Percentiles rank a stretch among this genome's conserved stretches.
phyloP scores from a whole-genome alignment of 2,797 vertebrate species.

The Melanotaenia trifasciata region DNA sequence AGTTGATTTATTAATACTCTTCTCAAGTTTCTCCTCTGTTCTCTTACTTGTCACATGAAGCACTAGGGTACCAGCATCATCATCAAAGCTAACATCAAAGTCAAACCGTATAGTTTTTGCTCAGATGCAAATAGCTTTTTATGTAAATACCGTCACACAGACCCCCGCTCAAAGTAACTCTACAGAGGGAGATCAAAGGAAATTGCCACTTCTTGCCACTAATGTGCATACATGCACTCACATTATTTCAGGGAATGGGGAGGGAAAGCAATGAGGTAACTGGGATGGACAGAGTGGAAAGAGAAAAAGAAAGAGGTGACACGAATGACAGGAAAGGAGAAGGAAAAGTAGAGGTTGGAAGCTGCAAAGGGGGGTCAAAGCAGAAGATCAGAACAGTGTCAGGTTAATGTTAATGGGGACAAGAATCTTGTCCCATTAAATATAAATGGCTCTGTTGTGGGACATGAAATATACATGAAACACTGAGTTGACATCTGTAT shows the following conservation, averaged over 20 bases:
- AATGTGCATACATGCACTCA: conserved; percentile 42
- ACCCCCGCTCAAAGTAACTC: conserved; percentile 40
- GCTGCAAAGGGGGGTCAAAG: conserved; percentile 6
- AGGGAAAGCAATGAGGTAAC: conserved; percentile 30
- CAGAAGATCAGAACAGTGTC: conserved; percentile 55
- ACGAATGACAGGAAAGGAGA: background rate
- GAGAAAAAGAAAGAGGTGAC: background rate
- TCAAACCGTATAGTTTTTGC: conserved; percentile 44
- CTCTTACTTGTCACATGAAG: conserved; percentile 25
- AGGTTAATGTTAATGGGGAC: conserved; percentile 69
- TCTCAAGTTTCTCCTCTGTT: conserved; percentile 14
- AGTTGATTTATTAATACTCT: conserved; percentile 16
- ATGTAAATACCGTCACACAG: conserved; percentile 70
- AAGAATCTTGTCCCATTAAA: conserved; percentile 70
- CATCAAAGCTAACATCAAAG: conserved; percentile 74
- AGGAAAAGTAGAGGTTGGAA: background rate
- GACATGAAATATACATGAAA: conserved; percentile 77
- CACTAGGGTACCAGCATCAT: conserved; percentile 34
- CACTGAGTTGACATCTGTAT: conserved; percentile 66
- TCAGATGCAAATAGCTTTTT: conserved; percentile 60
- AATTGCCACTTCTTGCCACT: conserved; percentile 49
- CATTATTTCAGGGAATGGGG: conserved; percentile 41
- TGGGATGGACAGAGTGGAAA: conserved; percentile 17
- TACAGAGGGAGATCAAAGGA: conserved; percentile 65
- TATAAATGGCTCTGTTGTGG: conserved; percentile 71